Conservation (phyloP, 2,113 vertebrate genomes). For the Callipepla squamata region DNA sequence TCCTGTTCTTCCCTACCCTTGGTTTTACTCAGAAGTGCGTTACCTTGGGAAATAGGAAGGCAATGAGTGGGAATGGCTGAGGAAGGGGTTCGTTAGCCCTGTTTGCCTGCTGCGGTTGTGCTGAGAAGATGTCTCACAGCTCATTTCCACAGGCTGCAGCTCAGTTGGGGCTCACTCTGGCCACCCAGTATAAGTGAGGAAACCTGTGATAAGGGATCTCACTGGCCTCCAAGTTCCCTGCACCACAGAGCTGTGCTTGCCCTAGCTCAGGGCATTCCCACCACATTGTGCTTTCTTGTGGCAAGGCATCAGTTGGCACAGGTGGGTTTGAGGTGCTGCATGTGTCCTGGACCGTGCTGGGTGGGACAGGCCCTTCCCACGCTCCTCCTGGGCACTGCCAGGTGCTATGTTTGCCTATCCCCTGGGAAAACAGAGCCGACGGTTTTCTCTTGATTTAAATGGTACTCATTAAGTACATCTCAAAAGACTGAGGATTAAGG, state of each 20-base stretch:
- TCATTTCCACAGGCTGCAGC: background rate
- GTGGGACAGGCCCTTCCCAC: background rate
- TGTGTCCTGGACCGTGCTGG: background rate
- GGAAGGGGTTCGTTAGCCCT: background rate
- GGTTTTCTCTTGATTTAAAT: background rate
- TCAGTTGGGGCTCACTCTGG: background rate
- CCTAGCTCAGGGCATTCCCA: slow-evolving; percentile 83
- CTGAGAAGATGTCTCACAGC: background rate
- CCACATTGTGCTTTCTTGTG: slow-evolving; percentile 77
- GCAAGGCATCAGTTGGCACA: slow-evolving; percentile 83
- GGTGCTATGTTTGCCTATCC: slow-evolving; percentile 26
- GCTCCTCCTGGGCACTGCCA: slow-evolving; percentile 17
- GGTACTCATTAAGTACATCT: background rate
- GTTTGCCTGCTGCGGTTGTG: accelerated
- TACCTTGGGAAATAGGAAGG: background rate
- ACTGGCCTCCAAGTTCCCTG: slow-evolving; percentile 76
- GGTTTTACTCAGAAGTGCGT: background rate
- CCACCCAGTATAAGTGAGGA: background rate
- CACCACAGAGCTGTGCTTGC: slow-evolving; percentile 62
- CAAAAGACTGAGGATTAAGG: background rate
- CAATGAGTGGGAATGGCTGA: background rate
- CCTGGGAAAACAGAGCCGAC: slow-evolving; percentile 43
- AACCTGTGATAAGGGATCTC: background rate
- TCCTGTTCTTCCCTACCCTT: background rate
- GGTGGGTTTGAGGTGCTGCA: slow-evolving; percentile 67